A percentile compares a stretch with the other conserved stretches of the same genome.
These are phyloP conservation scores for Ceratosolen solmsi DNA, from an alignment of 1,140 invertebrate genomes.

Conservation along the genomic window DNA sequence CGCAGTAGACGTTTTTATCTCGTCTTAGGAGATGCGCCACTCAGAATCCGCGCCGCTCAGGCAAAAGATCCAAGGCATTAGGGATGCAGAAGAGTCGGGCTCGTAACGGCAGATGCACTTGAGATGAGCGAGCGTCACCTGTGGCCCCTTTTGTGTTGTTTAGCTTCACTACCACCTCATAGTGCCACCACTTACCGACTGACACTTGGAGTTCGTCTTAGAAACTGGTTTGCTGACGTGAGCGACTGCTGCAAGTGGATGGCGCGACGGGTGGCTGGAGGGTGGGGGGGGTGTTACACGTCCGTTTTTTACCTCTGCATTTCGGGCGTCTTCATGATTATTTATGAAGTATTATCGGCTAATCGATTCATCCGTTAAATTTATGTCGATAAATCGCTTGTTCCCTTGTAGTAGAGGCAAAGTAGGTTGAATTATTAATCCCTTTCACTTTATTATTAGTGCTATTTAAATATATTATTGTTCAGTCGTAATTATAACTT, in stretches of 20 bases:
- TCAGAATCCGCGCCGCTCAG: slow-evolving; percentile 28
- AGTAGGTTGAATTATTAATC: too few relatives aligned
- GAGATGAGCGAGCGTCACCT: slow-evolving; percentile 65
- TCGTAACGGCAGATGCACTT: slow-evolving; percentile 58
- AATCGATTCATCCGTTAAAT: too few relatives aligned
- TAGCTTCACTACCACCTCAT: slow-evolving; percentile 61
- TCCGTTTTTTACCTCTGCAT: neutral
- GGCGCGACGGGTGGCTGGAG: too few relatives aligned
- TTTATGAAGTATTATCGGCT: too few relatives aligned
- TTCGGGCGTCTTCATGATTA: neutral
- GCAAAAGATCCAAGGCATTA: slow-evolving; percentile 34
- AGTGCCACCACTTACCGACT: slow-evolving; percentile 58
- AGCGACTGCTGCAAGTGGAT: neutral
- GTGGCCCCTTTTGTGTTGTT: slow-evolving; percentile 63
- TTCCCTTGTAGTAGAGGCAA: too few relatives aligned
- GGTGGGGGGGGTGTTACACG: neutral
- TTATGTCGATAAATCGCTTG: too few relatives aligned
- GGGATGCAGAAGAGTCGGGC: neutral
- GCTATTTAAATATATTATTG: too few relatives aligned
- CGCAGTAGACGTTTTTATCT: slow-evolving; percentile 41
- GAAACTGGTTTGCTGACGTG: slow-evolving; percentile 8
- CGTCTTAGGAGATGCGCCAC: slow-evolving; percentile 39
- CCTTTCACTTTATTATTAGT: too few relatives aligned
- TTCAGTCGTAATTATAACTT: too few relatives aligned
- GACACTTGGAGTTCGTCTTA: slow-evolving; percentile 51